These are phyloP conservation scores for Drosophila birchii DNA, from an alignment of 2,888 invertebrate genomes.

Conservation along the genomic window DNA sequence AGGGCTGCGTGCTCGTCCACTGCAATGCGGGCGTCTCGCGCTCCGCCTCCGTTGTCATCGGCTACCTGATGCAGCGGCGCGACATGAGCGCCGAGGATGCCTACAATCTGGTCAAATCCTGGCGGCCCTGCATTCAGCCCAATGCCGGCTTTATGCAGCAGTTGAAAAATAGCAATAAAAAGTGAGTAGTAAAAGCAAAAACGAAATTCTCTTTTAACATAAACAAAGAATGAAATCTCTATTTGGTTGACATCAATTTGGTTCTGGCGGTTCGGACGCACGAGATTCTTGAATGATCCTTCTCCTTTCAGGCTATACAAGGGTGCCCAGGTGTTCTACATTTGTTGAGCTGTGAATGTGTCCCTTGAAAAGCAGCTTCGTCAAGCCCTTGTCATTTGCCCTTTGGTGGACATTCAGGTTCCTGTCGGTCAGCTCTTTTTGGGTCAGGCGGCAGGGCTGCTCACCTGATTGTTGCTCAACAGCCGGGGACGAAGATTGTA, in stretches of 20 bases:
- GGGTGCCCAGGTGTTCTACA: constrained; percentile 53
- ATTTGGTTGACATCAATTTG: constrained; percentile 42
- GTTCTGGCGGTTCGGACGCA: constrained; percentile 5
- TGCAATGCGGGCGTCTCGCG: constrained; percentile 97
- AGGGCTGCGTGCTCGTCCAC: constrained; percentile 90
- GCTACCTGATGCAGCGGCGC: constrained; percentile 90
- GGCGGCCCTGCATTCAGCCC: constrained; percentile 90
- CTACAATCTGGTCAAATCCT: constrained; percentile 88
- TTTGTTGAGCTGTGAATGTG: not conserved
- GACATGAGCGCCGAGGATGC: constrained; percentile 88
- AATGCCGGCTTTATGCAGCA: constrained; percentile 92
- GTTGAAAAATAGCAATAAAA: constrained; percentile 51
- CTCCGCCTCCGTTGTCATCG: constrained; percentile 91
- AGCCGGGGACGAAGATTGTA: not conserved
- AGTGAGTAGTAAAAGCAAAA: not conserved
- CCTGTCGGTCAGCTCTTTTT: constrained; percentile 10
- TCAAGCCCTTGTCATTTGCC: constrained; percentile 12
- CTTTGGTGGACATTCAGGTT: constrained; percentile 20
- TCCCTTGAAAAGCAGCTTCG: constrained; percentile 20
- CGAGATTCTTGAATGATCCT: constrained; percentile 5
- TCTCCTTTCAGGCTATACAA: constrained; percentile 40
- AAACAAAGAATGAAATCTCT: constrained; percentile 36
- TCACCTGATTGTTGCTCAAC: not conserved
- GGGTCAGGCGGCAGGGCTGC: constrained; percentile 1
- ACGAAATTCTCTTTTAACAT: not conserved